Evolutionary conservation across 23 tunicate species (phyloP).

Genomic region (Halocynthia roretzi): DNA sequence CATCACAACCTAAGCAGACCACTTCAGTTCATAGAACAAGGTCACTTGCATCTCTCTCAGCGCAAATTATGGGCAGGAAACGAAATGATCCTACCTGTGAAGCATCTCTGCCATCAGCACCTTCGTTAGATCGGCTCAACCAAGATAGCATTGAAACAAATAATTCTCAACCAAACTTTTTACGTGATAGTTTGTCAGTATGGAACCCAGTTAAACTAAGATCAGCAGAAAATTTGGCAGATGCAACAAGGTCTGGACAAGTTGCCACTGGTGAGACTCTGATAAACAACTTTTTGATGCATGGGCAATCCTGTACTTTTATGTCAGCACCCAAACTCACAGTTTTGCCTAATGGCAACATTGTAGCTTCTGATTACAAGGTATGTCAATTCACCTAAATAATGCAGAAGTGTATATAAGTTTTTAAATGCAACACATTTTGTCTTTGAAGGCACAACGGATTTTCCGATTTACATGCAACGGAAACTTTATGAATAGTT

Average conservation of each 20-base stretch:
- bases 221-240: slow-evolving; percentile 2
- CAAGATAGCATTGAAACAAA: background rate
- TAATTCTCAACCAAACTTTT: background rate
- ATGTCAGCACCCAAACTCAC: slow-evolving; percentile 47
- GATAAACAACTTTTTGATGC: slow-evolving; percentile 1
- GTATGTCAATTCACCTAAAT: slow-evolving; percentile 12
- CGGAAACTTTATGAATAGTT: slow-evolving; percentile 6
- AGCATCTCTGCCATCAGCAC: background rate
- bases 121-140: background rate
- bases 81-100: background rate
- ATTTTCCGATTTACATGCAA: slow-evolving; percentile 18
- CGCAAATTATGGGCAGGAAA: background rate
- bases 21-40: background rate
- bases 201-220: background rate
- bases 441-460: slow-evolving; percentile 38
- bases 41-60: slow-evolving; percentile 1
- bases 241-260: background rate
- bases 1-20: background rate
- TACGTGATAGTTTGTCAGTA: background rate
- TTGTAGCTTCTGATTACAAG: slow-evolving; percentile 51
- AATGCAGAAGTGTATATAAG: background rate
- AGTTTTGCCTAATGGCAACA: slow-evolving; percentile 18
- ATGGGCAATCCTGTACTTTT: slow-evolving; percentile 27
- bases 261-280: background rate
- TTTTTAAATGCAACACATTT: background rate